Evolutionary conservation across 2,797 vertebrate genomes (phyloP), one percentile per base, ranked within the genome.

Genomic region (Babyrousa celebensis): DNA sequence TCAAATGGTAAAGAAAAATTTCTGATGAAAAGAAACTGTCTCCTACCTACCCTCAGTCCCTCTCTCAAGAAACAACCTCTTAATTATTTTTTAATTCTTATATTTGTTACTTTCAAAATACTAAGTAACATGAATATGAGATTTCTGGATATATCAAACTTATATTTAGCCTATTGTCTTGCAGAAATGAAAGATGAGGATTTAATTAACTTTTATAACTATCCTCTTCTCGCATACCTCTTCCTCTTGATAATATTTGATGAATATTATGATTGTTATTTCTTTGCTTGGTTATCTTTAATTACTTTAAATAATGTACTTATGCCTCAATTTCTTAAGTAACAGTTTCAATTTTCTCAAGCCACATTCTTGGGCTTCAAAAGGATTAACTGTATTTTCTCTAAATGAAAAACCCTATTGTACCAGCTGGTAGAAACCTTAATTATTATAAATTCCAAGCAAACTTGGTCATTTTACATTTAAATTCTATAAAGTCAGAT

Each of bases 301-400:
- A 97, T 97, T 96, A 97, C 85, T 92, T 97, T 96, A 92, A 98
- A 94, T 95, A 97, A 96, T 91, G 96, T 78, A 96, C 62, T 94
- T 89, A 94, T 48, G 83, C 82, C 85, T 97, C 94, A 63, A 18
- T 96, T 96, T 95, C 95, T 94, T 96, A 74, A 58, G 70, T 78
- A 97, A 75, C 74, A 93, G 83, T 62, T 94, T 91, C 70, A 36
- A 91, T 97, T 97, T 97, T 93, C 70, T 96, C 72, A 86, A 91
- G 83, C 29, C 70, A 92, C 12, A 18, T 96, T 89, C 54, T 93
- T 89, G 67, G 62, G 36, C 17, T 1, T 87, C 86, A 94, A 92
- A 92, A 91, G 82, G 70, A 96, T 94, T 96, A 91, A 86, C 58
- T 91, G 89, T 79, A 89, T 91, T 97, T 96, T 96, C 78, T 86